phyloP scores from a whole-genome alignment of 1,140 invertebrate genomes.

The Drosophila grimshawi region DNA sequence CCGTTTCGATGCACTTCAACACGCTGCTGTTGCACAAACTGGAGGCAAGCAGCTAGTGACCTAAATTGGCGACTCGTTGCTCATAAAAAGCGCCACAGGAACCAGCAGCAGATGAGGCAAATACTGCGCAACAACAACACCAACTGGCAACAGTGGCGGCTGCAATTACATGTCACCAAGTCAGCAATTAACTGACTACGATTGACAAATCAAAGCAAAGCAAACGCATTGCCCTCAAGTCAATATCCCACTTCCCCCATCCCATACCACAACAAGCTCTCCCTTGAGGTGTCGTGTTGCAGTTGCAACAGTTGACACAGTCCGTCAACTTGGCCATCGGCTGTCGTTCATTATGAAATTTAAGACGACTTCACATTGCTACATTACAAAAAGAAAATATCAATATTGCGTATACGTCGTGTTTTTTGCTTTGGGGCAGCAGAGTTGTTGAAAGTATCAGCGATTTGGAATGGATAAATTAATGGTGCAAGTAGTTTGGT shows the following conservation, averaged over 20 bases:
- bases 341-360: constrained; percentile 41
- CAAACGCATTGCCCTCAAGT: constrained; percentile 28
- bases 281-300: constrained; percentile 33
- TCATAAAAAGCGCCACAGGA: constrained; percentile 63
- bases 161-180: constrained; percentile 40
- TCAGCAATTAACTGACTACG: constrained; percentile 61
- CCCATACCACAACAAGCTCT: constrained; percentile 12
- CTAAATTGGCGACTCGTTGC: constrained; percentile 61
- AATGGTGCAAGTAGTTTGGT: not conserved
- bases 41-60: constrained; percentile 41
- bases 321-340: constrained; percentile 47
- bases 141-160: constrained; percentile 15
- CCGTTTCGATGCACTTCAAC: constrained; percentile 73
- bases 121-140: constrained; percentile 3
- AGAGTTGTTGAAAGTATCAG: constrained; percentile 20
- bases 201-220: constrained; percentile 42
- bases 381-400: not conserved
- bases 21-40: constrained; percentile 34
- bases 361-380: constrained; percentile 28
- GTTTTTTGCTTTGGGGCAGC: constrained; percentile 43
- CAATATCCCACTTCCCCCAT: not conserved
- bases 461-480: constrained; percentile 29
- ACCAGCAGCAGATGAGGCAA: constrained; percentile 27
- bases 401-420: constrained; percentile 61
- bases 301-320: not conserved